Percentiles rank a stretch among this genome's conserved stretches.
phyloP scores from a whole-genome alignment of 2,888 invertebrate species.

The Himalopsyche anomala region DNA sequence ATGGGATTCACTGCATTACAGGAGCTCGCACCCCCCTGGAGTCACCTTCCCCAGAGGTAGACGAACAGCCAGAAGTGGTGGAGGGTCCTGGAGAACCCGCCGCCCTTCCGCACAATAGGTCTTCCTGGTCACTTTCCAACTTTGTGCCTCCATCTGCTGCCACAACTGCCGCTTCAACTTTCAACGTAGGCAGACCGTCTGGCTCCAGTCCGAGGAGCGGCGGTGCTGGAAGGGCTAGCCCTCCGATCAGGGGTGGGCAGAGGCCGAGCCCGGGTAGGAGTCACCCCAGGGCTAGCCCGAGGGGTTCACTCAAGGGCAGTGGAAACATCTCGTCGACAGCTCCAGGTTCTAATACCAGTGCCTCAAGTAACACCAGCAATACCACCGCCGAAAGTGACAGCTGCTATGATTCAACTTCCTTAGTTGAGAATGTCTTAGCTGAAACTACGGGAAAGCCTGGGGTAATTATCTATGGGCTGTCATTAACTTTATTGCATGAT shows the following conservation, averaged over 20 bases:
- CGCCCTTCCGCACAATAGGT: conserved; percentile 67
- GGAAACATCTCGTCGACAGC: conserved; percentile 63
- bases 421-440: conserved; percentile 77
- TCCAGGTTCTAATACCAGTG: conserved; percentile 65
- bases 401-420: conserved; percentile 76
- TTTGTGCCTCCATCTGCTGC: conserved; percentile 72
- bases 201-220: conserved; percentile 37
- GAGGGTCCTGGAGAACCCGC: conserved; percentile 73
- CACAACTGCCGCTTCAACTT: conserved; percentile 60
- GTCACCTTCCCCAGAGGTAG: conserved; percentile 67
- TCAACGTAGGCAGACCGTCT: not conserved
- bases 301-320: conserved; percentile 65
- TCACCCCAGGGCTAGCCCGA: conserved; percentile 20
- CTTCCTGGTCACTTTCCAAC: conserved; percentile 75
- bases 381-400: conserved; percentile 69
- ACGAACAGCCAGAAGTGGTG: conserved; percentile 69
- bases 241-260: not conserved
- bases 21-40: conserved; percentile 67
- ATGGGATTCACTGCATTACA: not conserved
- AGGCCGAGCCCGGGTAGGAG: conserved; percentile 65
- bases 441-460: conserved; percentile 62
- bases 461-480: conserved; percentile 45
- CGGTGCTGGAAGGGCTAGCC: not conserved
- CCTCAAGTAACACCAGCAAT: conserved; percentile 62
- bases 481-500: not conserved